phyloP scores from a whole-genome alignment of 2,113 vertebrate genomes.

The Pangasianodon hypophthalmus region DNA sequence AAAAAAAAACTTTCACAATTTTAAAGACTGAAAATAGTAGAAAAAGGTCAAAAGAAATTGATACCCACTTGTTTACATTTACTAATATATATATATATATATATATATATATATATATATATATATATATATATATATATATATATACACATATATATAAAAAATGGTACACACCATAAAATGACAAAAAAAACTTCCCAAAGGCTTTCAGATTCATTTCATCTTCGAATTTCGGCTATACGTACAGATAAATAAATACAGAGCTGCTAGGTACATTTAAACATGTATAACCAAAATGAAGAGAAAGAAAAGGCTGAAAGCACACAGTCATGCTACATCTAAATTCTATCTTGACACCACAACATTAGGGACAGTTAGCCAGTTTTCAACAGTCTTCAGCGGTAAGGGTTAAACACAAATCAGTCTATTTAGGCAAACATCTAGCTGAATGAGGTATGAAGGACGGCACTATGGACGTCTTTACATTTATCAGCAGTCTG shows the following conservation, averaged over 20 bases:
- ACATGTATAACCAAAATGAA: neutral
- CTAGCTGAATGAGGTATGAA: neutral
- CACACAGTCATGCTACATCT: neutral
- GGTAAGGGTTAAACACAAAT: neutral
- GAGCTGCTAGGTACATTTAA: neutral
- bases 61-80: too few relatives aligned
- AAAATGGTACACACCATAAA: too few relatives aligned
- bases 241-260: neutral
- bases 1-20: too few relatives aligned
- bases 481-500: neutral
- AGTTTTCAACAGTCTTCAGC: neutral
- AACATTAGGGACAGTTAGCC: neutral
- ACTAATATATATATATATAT: too few relatives aligned
- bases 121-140: too few relatives aligned
- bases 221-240: neutral
- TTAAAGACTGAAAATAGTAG: neutral
- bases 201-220: neutral
- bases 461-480: neutral
- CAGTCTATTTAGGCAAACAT: neutral
- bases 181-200: neutral
- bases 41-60: too few relatives aligned
- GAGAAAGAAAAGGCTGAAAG: neutral
- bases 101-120: too few relatives aligned
- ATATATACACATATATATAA: neutral
- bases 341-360: neutral